These are phyloP conservation scores for Molossus alvarezi DNA, from an alignment of 2,797 vertebrate species.

Conservation along the genomic window DNA sequence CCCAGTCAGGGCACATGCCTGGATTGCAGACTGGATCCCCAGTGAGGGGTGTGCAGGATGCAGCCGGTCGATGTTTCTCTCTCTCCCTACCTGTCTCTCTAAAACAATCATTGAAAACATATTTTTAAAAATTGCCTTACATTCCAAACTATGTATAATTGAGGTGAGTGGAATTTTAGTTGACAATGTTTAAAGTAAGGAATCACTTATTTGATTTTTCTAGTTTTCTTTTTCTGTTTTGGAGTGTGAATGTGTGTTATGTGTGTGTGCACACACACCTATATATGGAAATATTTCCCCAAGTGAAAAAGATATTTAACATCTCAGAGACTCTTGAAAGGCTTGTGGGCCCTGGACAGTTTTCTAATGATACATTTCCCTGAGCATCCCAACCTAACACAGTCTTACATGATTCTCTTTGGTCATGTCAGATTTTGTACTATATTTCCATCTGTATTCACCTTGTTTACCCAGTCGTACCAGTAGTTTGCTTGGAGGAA, in stretches of 20 bases:
- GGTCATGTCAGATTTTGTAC: not conserved
- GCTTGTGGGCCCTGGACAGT: not conserved
- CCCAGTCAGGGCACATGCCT: no score
- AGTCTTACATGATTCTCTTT: not conserved
- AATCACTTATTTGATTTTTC: not conserved
- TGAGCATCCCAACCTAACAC: not conserved
- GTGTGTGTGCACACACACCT: not conserved
- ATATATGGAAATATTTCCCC: not conserved
- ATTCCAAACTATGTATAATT: not conserved
- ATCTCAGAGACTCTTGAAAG: not conserved
- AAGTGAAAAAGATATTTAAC: constrained; percentile 3
- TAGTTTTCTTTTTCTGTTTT: not conserved
- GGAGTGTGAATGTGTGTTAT: not conserved
- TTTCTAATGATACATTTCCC: not conserved
- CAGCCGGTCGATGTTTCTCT: no score
- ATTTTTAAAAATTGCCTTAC: not conserved
- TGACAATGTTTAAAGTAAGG: not conserved
- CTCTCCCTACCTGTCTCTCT: no score
- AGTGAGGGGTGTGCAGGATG: no score
- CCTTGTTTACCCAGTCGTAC: not conserved
- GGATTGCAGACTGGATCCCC: no score
- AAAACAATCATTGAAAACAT: no score
- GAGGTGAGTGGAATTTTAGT: not conserved
- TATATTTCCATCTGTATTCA: not conserved
- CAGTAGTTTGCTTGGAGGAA: not conserved